Evolutionary conservation across 1,140 invertebrate genomes (phyloP), one percentile per base, ranked within the genome.

Genomic region (Platorchestia sp.): DNA sequence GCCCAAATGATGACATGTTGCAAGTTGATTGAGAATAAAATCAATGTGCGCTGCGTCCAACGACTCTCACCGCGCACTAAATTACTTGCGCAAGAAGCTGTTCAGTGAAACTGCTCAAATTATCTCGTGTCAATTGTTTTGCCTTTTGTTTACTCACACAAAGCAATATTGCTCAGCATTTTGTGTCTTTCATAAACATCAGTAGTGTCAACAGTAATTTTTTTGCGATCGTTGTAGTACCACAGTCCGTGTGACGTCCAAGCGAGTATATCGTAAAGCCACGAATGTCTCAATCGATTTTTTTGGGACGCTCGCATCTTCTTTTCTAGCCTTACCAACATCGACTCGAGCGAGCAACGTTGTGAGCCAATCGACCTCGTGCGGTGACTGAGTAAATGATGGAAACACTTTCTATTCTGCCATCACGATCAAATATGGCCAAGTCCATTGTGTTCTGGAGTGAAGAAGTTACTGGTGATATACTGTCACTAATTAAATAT

Each of bases 401-500:
- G 10, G 59, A 14, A 75, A 44, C n/a, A 89, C 87, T 89, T 89
- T 89, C 87, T 14, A 89, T 89, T 89, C 87, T 42, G n/a, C 42
- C 87, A 89, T 89, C 87, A 89, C 87, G 87, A 89, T 44, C 43
- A 89, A 42, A 89, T 44, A 89, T 44, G 41, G 41, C n/a, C 43
- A 41, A 89, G 40, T 45, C 91, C 91, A 93, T 93, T 93, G 91
- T 93, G 44, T 93, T 93, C 6, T 93, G 91, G 91, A 93, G 40
- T 44, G n/a, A 44, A 45, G 10, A 93, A 90, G 44, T 90, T 93
- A 47, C 45, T 45, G 7, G 91, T 45, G 91, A 93, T 47, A 47
- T 40, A 44, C n/a, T n/a, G 91, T 44, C 43, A n/a, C 43, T 45
- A 45, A 93, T 93, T 93, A 45, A 47, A 45, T n/a, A 93, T 45